Percentiles rank a stretch among this genome's conserved stretches.
phyloP scores from a whole-genome alignment of 2,888 invertebrate species.

The Tiphia femorata region DNA sequence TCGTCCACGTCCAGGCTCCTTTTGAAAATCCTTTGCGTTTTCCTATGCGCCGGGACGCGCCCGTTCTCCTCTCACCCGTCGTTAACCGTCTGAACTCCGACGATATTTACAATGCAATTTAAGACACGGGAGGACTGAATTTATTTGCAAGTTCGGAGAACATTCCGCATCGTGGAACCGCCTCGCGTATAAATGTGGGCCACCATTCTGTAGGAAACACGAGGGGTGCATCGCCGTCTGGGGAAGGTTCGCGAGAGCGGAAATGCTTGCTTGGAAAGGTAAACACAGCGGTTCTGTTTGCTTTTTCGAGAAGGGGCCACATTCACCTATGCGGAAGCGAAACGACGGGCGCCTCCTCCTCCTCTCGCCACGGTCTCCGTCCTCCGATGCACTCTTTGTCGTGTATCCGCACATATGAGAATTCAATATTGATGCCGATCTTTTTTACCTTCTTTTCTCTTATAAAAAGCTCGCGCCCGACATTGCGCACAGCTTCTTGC shows the following conservation, averaged over 20 bases:
- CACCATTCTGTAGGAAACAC: too few relatives aligned
- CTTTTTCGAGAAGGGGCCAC: constrained; percentile 24
- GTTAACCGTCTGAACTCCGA: too few relatives aligned
- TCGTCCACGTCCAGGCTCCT: too few relatives aligned
- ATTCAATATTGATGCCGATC: constrained; percentile 40
- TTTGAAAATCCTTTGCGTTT: too few relatives aligned
- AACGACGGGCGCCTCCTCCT: constrained; percentile 17
- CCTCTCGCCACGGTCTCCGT: too few relatives aligned
- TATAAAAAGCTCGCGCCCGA: background rate
- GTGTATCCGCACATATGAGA: constrained; percentile 21
- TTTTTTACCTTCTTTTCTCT: too few relatives aligned
- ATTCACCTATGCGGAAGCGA: constrained; percentile 14
- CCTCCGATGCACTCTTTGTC: too few relatives aligned
- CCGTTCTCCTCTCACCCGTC: too few relatives aligned
- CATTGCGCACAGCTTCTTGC: background rate
- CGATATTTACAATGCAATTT: too few relatives aligned
- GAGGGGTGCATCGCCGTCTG: constrained; percentile 9
- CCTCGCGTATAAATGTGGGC: too few relatives aligned
- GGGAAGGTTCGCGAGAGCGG: constrained; percentile 27
- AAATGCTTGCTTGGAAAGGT: constrained; percentile 31
- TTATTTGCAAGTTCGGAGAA: constrained; percentile 17
- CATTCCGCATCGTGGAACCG: background rate
- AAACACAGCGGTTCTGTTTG: constrained; percentile 38
- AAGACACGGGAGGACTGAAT: background rate
- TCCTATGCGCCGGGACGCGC: too few relatives aligned